These are phyloP conservation scores for Scolopax mira DNA, from an alignment of 2,113 vertebrate genomes.

Conservation along the genomic window DNA sequence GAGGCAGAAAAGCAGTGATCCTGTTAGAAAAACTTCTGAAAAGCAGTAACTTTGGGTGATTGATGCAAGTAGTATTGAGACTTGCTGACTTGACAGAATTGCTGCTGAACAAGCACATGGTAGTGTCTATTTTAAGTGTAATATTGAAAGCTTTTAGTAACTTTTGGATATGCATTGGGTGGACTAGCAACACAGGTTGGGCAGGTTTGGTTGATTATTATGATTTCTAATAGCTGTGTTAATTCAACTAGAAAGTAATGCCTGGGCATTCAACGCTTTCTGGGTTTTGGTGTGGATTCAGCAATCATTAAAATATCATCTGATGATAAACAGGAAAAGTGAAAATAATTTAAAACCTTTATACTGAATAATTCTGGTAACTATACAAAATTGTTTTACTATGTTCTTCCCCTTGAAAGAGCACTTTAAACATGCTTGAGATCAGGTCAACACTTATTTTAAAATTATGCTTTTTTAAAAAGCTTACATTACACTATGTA, in stretches of 20 bases:
- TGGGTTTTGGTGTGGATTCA: background rate
- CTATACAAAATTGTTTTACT: background rate
- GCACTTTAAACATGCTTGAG: background rate
- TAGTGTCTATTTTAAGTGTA: background rate
- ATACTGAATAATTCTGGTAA: background rate
- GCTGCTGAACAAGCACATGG: background rate
- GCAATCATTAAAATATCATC: background rate
- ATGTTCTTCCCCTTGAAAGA: background rate
- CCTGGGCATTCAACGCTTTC: background rate
- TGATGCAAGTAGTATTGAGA: background rate
- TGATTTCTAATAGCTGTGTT: background rate
- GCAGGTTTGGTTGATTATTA: background rate
- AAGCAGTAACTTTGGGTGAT: background rate
- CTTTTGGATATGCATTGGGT: background rate
- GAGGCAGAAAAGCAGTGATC: background rate
- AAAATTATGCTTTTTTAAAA: background rate
- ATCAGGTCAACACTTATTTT: background rate
- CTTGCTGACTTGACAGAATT: background rate
- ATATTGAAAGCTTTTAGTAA: background rate
- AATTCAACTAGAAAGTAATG: background rate
- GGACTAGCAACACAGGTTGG: background rate
- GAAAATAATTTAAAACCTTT: background rate
- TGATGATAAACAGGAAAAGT: background rate
- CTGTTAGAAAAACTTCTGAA: conserved; percentile 36
- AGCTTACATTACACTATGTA: background rate